Base-by-base conservation (phyloP, 2,113 vertebrate species). In the Fregata magnificens region DNA sequence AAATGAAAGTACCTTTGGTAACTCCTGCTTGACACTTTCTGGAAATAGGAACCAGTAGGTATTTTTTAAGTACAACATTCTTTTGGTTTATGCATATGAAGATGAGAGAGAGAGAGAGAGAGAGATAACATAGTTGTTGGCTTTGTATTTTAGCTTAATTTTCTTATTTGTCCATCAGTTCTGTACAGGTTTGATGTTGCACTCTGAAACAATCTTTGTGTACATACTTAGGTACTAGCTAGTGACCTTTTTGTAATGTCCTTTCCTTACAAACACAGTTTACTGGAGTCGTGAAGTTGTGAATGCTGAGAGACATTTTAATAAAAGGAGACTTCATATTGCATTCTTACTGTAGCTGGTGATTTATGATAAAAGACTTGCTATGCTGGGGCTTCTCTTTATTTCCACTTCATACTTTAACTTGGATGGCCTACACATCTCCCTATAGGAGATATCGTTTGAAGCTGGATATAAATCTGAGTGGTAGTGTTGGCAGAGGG, bases 241-340 rank as follows among this genome's bases (percentile, higher is more conserved):
- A 28, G 76, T 42, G 69, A 77, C 36, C 25, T 76, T 86, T 89
- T 47, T 32, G 50, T 55, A 62, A 59, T 2, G 22, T 71, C 92
- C 93, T 93, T 66, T 84, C 67, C 67, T 47, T 59, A 22, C 89
- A 86, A 74, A 49, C 56, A 31, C 6, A n/a, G 13, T 66, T 97
- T 83, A 82, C 38, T 78, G 94, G 73, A 96, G 91, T 88, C 66
- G 93, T 94, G 86, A 97, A 97, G 90, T 95, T 73, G 71, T 91
- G 88, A 97, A 97, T 95, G 38, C 29, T 73, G 42, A 92, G 45
- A 93, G 82, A 93, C 65, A 91, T 94, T 94, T 86, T 93, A 93
- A 71, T 96, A 93, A 96, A 97, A 96, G 56, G 47, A 56, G 73
- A 70, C 71, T 97, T 96, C 81, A 89, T 96, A 83, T 59, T 88